These are phyloP conservation scores for Helicorthomorpha holstii DNA, from an alignment of 1,140 invertebrate species.

Conservation along the genomic window DNA sequence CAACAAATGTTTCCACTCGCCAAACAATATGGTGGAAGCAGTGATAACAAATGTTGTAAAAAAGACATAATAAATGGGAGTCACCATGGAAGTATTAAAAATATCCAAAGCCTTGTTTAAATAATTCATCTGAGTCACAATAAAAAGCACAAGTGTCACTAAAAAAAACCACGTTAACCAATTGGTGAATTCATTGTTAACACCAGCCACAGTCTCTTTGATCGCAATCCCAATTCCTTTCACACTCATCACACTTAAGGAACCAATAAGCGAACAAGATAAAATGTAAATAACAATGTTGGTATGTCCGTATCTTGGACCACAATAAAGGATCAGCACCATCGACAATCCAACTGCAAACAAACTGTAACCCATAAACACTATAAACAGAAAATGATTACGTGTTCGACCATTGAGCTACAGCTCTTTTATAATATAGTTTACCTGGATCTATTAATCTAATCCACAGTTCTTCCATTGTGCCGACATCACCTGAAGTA, in stretches of 20 bases:
- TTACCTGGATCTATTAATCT: conserved; percentile 56
- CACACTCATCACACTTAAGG: conserved; percentile 84
- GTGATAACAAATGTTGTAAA: conserved; percentile 87
- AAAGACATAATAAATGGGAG: conserved; percentile 93
- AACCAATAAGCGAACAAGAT: conserved; percentile 79
- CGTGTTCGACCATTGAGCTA: not conserved
- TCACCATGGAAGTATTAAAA: conserved; percentile 88
- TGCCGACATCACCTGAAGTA: conserved; percentile 67
- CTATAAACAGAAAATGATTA: conserved; percentile 20
- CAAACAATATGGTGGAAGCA: conserved; percentile 66
- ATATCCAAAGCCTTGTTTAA: conserved; percentile 52
- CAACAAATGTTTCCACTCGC: conserved; percentile 66
- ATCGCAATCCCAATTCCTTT: conserved; percentile 81
- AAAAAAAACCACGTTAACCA: conserved; percentile 64
- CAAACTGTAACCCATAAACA: conserved; percentile 58
- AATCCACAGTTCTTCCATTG: conserved; percentile 48
- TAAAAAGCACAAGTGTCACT: conserved; percentile 51
- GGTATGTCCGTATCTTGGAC: conserved; percentile 54
- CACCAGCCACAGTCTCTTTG: conserved; percentile 50
- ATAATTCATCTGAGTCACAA: conserved; percentile 84
- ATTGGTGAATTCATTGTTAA: conserved; percentile 28
- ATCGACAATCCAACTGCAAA: conserved; percentile 45
- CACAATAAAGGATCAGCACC: conserved; percentile 50
- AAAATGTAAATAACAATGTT: conserved; percentile 74
- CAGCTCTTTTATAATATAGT: conserved; percentile 1